These are phyloP conservation scores for Hypomesus transpacificus DNA, from an alignment of 2,113 vertebrate species.

Conservation along the genomic window DNA sequence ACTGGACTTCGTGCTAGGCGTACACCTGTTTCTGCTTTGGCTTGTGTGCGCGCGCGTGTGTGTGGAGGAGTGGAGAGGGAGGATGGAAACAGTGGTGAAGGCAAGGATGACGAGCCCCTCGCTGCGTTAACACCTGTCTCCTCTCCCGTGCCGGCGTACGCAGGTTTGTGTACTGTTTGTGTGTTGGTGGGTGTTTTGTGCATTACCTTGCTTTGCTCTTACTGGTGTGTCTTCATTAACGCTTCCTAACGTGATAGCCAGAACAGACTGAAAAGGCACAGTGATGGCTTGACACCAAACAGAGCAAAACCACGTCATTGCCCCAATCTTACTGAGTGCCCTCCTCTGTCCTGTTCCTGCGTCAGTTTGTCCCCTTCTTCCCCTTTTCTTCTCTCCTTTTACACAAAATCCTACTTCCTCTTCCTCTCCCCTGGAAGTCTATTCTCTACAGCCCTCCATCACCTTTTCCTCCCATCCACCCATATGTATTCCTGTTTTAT, in stretches of 20 bases:
- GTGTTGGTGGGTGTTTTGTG: neutral
- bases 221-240: neutral
- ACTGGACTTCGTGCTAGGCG: slow-evolving; percentile 25
- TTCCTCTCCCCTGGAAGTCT: neutral
- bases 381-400: slow-evolving; percentile 28
- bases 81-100: slow-evolving; percentile 19
- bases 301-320: slow-evolving; percentile 24
- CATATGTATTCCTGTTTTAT: neutral
- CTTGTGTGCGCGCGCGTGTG: slow-evolving; percentile 1
- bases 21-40: slow-evolving; percentile 6
- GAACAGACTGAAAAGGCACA: slow-evolving; percentile 5
- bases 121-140: slow-evolving; percentile 41
- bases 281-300: slow-evolving; percentile 17
- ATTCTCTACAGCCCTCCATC: neutral
- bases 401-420: slow-evolving; percentile 38
- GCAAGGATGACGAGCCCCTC: slow-evolving; percentile 25
- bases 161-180: neutral
- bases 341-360: slow-evolving; percentile 43
- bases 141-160: neutral
- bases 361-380: neutral
- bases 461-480: neutral
- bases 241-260: slow-evolving; percentile 11
- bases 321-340: slow-evolving; percentile 20
- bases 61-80: neutral
- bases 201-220: neutral